Base-by-base conservation (phyloP, 2,888 invertebrate species). In the Salpingus planirostris region DNA sequence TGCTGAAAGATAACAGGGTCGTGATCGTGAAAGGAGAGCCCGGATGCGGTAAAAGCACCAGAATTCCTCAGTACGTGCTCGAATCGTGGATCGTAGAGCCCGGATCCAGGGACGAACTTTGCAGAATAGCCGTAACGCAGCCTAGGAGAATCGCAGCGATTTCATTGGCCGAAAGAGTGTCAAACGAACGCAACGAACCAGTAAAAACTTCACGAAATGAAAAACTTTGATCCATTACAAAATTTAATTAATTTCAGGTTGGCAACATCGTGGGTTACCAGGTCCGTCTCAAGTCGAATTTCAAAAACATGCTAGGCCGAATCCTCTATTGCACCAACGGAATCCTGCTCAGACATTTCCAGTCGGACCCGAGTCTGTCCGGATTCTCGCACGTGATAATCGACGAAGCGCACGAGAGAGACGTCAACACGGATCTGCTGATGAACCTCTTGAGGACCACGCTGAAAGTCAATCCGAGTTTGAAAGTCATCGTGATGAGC, bases 381-480 rank as follows among this genome's bases (percentile, higher is more conserved):
- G 74, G 74, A 7, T 73, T 77, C 38, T 69, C 76, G 1, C 82
- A 83, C 54, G 69, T 84, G 1, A 68, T 84, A 27, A 63, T 84
- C 32, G 84, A 85, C 54, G 84, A 85, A 50, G 81, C 79, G 0
- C 84, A 85, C 55, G 81, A 82, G 51, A 67, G 83, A 3, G 76
- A 75, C 42, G 70, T 80, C 1, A 76, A 80, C 42, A 79, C 74
- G 0, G 84, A 85, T 52, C 54, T 83, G 28, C 64, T 79, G 0
- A 51, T 82, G 36, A 65, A 74, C 12, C 54, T 81, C 3, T 46
- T 82, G 8, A 74, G 72, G 45, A 60, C 33, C 43, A 71, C 75
- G 0, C 31, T 80, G 24, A 32, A 60, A 1, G 40, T 60, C 2
- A 80, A 80, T 54, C 64, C 68, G 0, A 42, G 62, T 0, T 51